A percentile compares a stretch with the other conserved stretches of the same genome.
These are phyloP conservation scores for Cyprinella venusta DNA, from an alignment of 2,797 vertebrate species.

Conservation along the genomic window DNA sequence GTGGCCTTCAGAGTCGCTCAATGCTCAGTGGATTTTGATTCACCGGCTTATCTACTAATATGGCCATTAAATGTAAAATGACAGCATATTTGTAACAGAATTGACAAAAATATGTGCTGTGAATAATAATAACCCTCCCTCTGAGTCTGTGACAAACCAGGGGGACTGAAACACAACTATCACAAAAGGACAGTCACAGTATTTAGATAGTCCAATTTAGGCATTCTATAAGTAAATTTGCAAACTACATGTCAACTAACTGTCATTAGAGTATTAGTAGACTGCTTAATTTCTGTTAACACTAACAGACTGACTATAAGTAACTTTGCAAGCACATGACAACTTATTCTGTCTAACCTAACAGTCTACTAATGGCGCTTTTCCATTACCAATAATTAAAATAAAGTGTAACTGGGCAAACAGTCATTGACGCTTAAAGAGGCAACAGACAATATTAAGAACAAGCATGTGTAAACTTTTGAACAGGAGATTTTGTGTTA, in stretches of 20 bases:
- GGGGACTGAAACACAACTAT: background rate
- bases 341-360: too few relatives aligned
- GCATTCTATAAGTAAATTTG: background rate
- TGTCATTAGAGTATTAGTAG: too few relatives aligned
- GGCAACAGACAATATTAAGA: too few relatives aligned
- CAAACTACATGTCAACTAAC: background rate
- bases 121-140: slow-evolving; percentile 8
- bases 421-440: background rate
- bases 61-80: slow-evolving; percentile 1
- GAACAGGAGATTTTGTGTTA: background rate
- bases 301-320: too few relatives aligned
- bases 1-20: slow-evolving; percentile 10
- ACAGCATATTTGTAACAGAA: background rate
- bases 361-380: too few relatives aligned
- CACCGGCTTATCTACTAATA: slow-evolving; percentile 28
- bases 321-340: too few relatives aligned
- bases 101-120: background rate
- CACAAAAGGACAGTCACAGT: background rate
- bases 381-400: too few relatives aligned
- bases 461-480: too few relatives aligned
- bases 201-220: background rate
- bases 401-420: too few relatives aligned
- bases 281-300: too few relatives aligned
- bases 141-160: background rate
- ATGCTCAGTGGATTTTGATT: background rate